Evolutionary conservation across 1,140 invertebrate species (phyloP).

Genomic region (Drosophila baimaii): DNA sequence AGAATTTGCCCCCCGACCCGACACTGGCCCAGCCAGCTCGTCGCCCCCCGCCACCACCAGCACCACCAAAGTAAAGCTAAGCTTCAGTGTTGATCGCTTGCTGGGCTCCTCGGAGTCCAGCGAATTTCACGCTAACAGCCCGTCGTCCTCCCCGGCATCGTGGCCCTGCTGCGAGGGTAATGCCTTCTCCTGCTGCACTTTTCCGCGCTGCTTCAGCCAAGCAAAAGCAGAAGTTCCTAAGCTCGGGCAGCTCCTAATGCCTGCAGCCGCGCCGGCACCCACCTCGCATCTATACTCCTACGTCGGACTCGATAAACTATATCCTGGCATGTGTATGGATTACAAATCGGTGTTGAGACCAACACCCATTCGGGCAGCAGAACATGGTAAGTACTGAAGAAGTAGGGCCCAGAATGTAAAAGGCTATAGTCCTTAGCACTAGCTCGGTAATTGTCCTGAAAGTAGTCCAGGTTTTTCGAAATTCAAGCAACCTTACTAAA

Average conservation of each 20-base stretch:
- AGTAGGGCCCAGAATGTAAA: background rate
- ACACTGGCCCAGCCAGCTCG: slow-evolving; percentile 3
- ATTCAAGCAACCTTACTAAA: background rate
- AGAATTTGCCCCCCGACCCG: slow-evolving; percentile 21
- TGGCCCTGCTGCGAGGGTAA: slow-evolving; percentile 59
- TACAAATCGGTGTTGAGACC: slow-evolving; percentile 76
- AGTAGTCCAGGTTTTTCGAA: too few relatives aligned
- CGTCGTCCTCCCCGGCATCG: slow-evolving; percentile 1
- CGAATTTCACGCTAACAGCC: slow-evolving; percentile 9
- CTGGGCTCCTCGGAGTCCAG: slow-evolving; percentile 55
- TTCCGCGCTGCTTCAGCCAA: slow-evolving; percentile 54
- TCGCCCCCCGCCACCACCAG: slow-evolving; percentile 14
- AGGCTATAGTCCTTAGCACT: background rate
- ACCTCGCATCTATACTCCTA: slow-evolving; percentile 38
- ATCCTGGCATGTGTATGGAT: slow-evolving; percentile 68
- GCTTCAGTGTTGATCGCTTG: slow-evolving; percentile 80
- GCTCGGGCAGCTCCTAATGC: slow-evolving; percentile 17
- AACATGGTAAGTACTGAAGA: slow-evolving; percentile 58
- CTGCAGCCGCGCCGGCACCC: slow-evolving; percentile 9
- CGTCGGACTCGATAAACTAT: slow-evolving; percentile 62
- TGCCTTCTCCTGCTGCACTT: slow-evolving; percentile 62
- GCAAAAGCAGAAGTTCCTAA: slow-evolving; percentile 36
- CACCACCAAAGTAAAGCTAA: slow-evolving; percentile 77
- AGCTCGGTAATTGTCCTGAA: background rate
- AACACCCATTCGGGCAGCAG: slow-evolving; percentile 64